Evolutionary conservation across 2,113 vertebrate species (phyloP).

Genomic region (Pelobates fuscus): DNA sequence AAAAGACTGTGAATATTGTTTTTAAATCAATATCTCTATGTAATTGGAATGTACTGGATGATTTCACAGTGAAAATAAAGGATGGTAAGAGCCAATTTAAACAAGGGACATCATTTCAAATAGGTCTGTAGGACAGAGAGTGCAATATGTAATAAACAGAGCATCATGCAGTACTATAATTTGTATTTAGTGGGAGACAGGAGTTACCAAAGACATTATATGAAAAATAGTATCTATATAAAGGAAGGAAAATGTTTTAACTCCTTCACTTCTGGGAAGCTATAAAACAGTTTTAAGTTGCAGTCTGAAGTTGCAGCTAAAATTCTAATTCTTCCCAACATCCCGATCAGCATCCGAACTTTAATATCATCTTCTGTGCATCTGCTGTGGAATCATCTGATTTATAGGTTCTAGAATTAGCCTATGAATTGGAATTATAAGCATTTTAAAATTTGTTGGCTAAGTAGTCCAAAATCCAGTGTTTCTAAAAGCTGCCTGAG

Average conservation of each 20-base stretch:
- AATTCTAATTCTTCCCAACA: no score
- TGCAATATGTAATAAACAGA: slow-evolving; percentile 30
- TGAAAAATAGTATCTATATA: neutral
- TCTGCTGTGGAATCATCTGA: no score
- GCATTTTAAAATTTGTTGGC: neutral
- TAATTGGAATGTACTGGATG: slow-evolving; percentile 42
- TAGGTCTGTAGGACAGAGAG: slow-evolving; percentile 25
- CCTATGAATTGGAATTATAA: neutral
- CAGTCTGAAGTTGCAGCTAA: no score
- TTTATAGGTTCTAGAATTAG: no score
- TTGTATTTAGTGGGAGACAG: slow-evolving; percentile 18
- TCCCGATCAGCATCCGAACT: no score
- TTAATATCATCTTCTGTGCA: no score
- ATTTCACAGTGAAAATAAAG: slow-evolving; percentile 48
- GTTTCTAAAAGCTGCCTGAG: neutral
- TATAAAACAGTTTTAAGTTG: no score
- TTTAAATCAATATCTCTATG: slow-evolving; percentile 45
- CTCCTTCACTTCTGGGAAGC: no score
- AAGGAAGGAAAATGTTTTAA: neutral
- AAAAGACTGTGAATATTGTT: slow-evolving; percentile 41
- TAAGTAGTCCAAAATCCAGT: neutral
- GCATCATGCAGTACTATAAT: slow-evolving; percentile 22
- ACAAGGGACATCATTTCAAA: slow-evolving; percentile 31
- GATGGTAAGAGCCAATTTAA: slow-evolving; percentile 40
- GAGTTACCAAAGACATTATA: slow-evolving; percentile 14